These are phyloP conservation scores for Priocnemis perturbator DNA, from an alignment of 2,888 invertebrate genomes.

Conservation along the genomic window DNA sequence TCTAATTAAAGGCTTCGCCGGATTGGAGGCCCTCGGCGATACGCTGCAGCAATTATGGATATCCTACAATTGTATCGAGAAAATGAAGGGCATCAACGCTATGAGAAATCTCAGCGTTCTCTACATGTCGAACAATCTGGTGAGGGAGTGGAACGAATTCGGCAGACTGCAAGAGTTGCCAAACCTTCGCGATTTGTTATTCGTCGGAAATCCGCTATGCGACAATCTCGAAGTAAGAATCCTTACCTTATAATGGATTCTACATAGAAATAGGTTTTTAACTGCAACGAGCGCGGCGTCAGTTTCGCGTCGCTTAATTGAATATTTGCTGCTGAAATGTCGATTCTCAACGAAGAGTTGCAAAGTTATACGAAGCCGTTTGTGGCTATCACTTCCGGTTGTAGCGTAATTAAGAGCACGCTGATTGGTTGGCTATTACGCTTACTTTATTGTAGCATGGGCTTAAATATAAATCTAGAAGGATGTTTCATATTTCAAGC, in stretches of 20 bases:
- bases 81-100: conserved; percentile 89
- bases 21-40: conserved; percentile 91
- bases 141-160: conserved; percentile 94
- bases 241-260: not conserved
- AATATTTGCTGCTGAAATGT: too few relatives aligned
- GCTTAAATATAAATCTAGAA: too few relatives aligned
- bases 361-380: too few relatives aligned
- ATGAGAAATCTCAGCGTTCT: conserved; percentile 88
- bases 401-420: too few relatives aligned
- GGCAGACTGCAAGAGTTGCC: conserved; percentile 84
- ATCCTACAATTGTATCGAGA: conserved; percentile 94
- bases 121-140: conserved; percentile 88
- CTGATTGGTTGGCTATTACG: too few relatives aligned
- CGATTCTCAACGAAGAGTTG: too few relatives aligned
- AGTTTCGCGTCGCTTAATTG: too few relatives aligned
- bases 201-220: conserved; percentile 81
- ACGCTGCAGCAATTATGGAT: conserved; percentile 95
- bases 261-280: not conserved
- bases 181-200: conserved; percentile 85
- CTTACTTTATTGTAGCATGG: too few relatives aligned
- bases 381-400: too few relatives aligned
- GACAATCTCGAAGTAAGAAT: conserved; percentile 72
- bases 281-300: too few relatives aligned
- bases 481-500: too few relatives aligned
- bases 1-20: conserved; percentile 91